A percentile compares a stretch with the other conserved stretches of the same genome.
These are phyloP conservation scores for Drosophila siamana DNA, from an alignment of 2,888 invertebrate species.

Conservation along the genomic window DNA sequence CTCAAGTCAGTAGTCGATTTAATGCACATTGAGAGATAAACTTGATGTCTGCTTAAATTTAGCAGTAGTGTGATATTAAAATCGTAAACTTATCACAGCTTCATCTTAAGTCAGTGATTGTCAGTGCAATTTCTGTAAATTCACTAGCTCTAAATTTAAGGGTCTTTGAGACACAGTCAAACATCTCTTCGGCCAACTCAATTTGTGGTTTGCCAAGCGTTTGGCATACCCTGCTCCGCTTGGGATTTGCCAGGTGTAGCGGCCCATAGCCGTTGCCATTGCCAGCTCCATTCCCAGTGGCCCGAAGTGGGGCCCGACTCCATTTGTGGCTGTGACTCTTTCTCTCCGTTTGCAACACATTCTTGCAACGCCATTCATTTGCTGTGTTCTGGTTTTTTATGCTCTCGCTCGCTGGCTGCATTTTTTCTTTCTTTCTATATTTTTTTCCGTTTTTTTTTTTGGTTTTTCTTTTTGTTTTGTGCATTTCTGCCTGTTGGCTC, in stretches of 20 bases:
- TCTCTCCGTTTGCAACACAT: conserved; percentile 49
- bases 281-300: background rate
- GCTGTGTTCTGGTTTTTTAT: conserved; percentile 42
- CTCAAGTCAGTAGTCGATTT: too few species aligned
- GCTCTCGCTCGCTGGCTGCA: conserved; percentile 14
- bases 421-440: background rate
- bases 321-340: conserved; percentile 17
- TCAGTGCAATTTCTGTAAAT: too few species aligned
- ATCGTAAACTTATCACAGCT: too few species aligned
- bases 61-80: too few species aligned
- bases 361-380: conserved; percentile 73
- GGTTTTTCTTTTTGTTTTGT: conserved; percentile 18
- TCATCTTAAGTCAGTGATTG: too few species aligned
- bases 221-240: background rate
- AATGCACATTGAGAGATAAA: too few species aligned
- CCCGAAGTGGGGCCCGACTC: conserved; percentile 1
- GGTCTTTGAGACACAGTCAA: background rate
- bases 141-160: too few species aligned
- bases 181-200: too few species aligned
- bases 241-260: background rate
- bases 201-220: background rate
- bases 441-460: background rate
- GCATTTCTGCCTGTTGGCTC: background rate
- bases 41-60: too few species aligned
- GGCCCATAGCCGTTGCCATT: background rate